Percentiles rank a stretch among this genome's conserved stretches.
Evolutionary conservation across 2,797 vertebrate species (phyloP).

Genomic region (Hypotaenidia okinawae): DNA sequence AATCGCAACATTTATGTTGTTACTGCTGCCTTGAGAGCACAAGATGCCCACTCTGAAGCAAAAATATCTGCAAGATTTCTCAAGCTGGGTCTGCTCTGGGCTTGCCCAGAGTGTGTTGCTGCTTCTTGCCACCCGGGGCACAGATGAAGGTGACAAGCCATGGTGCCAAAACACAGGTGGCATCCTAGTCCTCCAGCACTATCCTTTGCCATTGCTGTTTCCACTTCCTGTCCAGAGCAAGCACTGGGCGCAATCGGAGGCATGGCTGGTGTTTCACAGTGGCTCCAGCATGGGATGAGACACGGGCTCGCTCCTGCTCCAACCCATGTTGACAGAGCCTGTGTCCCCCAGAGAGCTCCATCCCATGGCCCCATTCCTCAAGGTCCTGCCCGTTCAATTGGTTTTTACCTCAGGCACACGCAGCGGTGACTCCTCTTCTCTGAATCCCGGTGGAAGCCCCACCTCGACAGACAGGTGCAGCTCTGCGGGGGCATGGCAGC

Average conservation of each 20-base stretch:
- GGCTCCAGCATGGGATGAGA: rapidly evolving
- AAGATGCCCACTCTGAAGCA: neutral
- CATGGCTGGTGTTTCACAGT: neutral
- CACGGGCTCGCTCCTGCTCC: neutral
- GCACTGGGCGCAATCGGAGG: neutral
- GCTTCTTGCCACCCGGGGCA: neutral
- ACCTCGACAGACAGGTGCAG: rapidly evolving
- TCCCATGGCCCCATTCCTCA: rapidly evolving
- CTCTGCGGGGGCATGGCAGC: neutral
- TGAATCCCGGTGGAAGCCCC: neutral
- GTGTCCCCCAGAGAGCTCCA: neutral
- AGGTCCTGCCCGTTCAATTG: rapidly evolving
- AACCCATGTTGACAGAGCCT: rapidly evolving
- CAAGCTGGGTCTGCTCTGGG: rapidly evolving
- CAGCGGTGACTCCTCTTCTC: neutral
- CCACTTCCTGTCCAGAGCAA: rapidly evolving
- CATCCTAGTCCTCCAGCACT: neutral
- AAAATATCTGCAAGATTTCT: neutral
- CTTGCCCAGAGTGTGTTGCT: neutral
- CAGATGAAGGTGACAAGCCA: neutral
- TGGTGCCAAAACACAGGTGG: neutral
- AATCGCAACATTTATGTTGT: neutral
- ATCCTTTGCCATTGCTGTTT: neutral
- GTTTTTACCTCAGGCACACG: neutral
- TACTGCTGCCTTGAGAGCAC: neutral